phyloP scores from a whole-genome alignment of 2,888 invertebrate species.

The Stramonita haemastoma region DNA sequence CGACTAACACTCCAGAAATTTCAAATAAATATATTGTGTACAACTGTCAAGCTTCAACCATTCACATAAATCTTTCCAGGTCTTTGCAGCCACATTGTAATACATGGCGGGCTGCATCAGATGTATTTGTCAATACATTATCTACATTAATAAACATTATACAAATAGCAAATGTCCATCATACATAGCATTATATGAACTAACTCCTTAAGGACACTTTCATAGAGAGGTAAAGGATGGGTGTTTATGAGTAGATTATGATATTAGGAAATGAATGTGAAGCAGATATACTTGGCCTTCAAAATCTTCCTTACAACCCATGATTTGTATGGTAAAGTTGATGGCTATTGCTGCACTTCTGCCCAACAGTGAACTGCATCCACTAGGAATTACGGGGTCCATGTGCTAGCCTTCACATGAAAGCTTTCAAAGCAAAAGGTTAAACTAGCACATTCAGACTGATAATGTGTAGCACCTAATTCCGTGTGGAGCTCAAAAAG shows the following conservation, averaged over 20 bases:
- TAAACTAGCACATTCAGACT: too few species aligned
- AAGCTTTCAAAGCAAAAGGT: too few species aligned
- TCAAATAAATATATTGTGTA: conserved; percentile 8
- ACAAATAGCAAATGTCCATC: not conserved
- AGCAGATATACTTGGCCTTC: too few species aligned
- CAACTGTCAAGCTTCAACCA: not conserved
- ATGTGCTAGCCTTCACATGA: too few species aligned
- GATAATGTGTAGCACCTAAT: too few species aligned
- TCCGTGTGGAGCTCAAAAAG: too few species aligned
- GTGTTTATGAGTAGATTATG: not conserved
- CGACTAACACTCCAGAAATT: conserved; percentile 27
- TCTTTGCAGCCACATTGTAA: not conserved
- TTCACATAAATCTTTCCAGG: not conserved
- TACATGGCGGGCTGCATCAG: not conserved
- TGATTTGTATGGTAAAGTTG: too few species aligned
- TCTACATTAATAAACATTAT: not conserved
- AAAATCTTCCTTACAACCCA: too few species aligned
- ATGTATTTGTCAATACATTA: not conserved
- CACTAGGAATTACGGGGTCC: too few species aligned
- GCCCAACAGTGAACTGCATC: too few species aligned
- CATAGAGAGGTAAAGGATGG: not conserved
- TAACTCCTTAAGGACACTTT: not conserved
- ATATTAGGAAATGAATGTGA: too few species aligned
- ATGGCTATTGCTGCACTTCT: too few species aligned
- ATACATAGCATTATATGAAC: not conserved